phyloP scores from a whole-genome alignment of 2,797 vertebrate genomes.

The Pangasius krempfi region DNA sequence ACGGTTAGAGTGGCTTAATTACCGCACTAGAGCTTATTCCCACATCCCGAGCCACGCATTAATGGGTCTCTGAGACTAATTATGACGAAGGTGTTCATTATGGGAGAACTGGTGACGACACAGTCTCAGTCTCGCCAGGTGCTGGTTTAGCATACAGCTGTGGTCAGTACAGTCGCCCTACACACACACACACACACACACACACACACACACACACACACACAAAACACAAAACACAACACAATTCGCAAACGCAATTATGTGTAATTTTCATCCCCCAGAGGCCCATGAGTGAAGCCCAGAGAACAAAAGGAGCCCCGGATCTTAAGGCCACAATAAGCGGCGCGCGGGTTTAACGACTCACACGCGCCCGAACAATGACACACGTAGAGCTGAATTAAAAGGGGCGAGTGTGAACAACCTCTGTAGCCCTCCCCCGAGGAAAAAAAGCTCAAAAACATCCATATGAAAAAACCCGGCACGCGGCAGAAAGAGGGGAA shows the following conservation, averaged over 20 bases:
- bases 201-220: conserved; percentile 29
- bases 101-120: conserved; percentile 9
- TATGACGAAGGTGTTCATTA: conserved; percentile 3
- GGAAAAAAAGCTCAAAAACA: conserved; percentile 36
- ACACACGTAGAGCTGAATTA: conserved; percentile 60
- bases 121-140: conserved; percentile 59
- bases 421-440: conserved; percentile 6
- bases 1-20: neutral
- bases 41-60: neutral
- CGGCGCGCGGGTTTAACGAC: conserved; percentile 64
- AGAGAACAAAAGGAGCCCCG: conserved; percentile 65
- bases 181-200: neutral
- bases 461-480: conserved; percentile 51
- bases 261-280: conserved; percentile 55
- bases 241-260: conserved; percentile 58
- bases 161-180: conserved; percentile 32
- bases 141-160: conserved; percentile 79
- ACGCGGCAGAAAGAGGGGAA: conserved; percentile 48
- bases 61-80: conserved; percentile 1
- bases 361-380: conserved; percentile 68
- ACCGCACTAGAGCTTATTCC: neutral
- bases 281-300: conserved; percentile 54
- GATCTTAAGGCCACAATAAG: conserved; percentile 61
- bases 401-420: conserved; percentile 52
- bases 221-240: neutral